These are phyloP conservation scores for Halocynthia roretzi DNA, from an alignment of 23 tunicate genomes.

Conservation along the genomic window DNA sequence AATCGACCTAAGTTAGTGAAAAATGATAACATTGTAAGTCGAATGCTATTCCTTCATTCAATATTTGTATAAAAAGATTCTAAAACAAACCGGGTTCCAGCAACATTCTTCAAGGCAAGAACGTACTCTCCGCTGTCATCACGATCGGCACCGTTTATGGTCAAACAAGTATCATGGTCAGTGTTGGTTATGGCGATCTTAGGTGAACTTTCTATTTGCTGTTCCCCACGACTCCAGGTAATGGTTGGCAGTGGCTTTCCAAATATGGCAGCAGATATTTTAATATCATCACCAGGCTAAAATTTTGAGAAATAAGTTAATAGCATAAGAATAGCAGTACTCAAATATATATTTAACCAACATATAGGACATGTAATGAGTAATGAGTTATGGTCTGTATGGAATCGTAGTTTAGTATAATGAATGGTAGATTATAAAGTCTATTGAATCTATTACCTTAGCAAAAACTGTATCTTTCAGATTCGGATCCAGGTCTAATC, in stretches of 20 bases:
- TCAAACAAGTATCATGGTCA: constrained; percentile 22
- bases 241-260: constrained; percentile 82
- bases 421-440: not conserved
- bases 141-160: constrained; percentile 54
- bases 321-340: too few species aligned
- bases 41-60: too few species aligned
- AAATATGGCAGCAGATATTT: constrained; percentile 44
- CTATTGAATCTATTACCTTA: constrained; percentile 17
- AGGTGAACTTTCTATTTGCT: constrained; percentile 44
- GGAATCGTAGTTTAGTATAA: too few species aligned
- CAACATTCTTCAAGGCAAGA: constrained; percentile 49
- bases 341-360: too few species aligned
- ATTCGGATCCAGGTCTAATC: constrained; percentile 51
- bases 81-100: constrained; percentile 41
- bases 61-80: too few species aligned
- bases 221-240: constrained; percentile 50
- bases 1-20: constrained; percentile 19
- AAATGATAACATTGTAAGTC: not conserved
- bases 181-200: constrained; percentile 33
- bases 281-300: constrained; percentile 52
- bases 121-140: constrained; percentile 80
- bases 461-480: constrained; percentile 53
- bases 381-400: too few species aligned
- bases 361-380: too few species aligned
- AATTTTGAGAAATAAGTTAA: too few species aligned